Base-by-base conservation (phyloP, 1,140 invertebrate genomes). In the Aleiodes sp. region DNA sequence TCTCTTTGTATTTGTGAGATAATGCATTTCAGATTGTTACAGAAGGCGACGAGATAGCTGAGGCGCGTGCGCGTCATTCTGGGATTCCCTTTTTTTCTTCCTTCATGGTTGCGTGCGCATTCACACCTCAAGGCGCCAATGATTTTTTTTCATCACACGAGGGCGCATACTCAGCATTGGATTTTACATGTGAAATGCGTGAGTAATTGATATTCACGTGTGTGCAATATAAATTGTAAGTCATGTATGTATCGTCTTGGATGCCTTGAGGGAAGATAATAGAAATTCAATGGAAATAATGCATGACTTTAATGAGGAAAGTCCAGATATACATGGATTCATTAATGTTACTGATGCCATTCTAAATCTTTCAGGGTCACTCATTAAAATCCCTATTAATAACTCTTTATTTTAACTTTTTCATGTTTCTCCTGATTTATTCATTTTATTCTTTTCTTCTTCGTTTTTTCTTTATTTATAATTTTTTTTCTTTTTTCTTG, bases 211-310 rank as follows among this genome's bases (percentile, higher is more conserved):
- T 52, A 21, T 52, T 12, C 10, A 52, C 9, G 46, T 12, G 46
- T 52, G 46, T 12, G 16, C 8, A 52, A 52, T 52, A 24, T 52
- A 52, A 24, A 24, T 52, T 24, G 46, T 24, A 10, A 24, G 16
- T 2, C 7, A 21, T 52, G 46, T 16, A 52, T 52, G 46, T 21
- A 52, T 24, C 26, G 26, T 16, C 16, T 52, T 16, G 9, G 16
- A 59, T 59, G 28, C 56, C 56, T 8, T n/a, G 9, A 14, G 28
- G n/a, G 12, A 14, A n/a, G 28, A 59, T 59, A 59, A 59, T 59
- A 59, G 56, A 59, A 59, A 59, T 31, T 29, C 56, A 29, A 26
- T 29, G 56, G 28, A 59, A n/a, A 59, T 59, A 59, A 59, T 59
- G 24, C 28, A 59, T 59, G 24, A 59, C 56, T 24, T 24, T 31